phyloP scores from a whole-genome alignment of 2,113 vertebrate species.

The Anhinga anhinga region DNA sequence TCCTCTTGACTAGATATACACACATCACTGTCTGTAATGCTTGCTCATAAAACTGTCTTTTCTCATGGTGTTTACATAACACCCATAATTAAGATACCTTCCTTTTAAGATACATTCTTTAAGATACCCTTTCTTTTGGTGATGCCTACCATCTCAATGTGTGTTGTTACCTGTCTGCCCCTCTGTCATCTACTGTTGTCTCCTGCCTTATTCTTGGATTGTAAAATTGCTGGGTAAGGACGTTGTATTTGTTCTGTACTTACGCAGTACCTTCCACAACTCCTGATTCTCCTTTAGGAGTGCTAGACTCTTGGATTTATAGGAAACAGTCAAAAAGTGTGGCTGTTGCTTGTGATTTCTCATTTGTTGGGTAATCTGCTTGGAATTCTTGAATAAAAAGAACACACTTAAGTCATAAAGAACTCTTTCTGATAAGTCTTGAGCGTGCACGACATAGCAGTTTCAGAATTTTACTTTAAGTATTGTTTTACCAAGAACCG shows the following conservation, averaged over 20 bases:
- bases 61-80: neutral
- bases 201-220: neutral
- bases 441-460: neutral
- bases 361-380: neutral
- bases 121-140: neutral
- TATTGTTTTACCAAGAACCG: neutral
- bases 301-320: neutral
- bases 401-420: neutral
- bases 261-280: neutral
- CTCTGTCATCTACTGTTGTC: neutral
- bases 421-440: neutral
- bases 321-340: neutral
- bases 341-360: neutral
- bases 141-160: neutral
- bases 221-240: neutral
- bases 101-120: neutral
- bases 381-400: neutral
- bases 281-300: neutral
- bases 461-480: neutral
- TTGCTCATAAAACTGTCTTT: neutral
- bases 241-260: neutral
- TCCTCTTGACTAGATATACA: neutral
- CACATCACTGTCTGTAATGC: neutral
- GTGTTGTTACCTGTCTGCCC: neutral
- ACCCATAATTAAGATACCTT: neutral